These are phyloP conservation scores for Cephus pygmeus DNA, from an alignment of 2,888 invertebrate genomes.

Conservation along the genomic window DNA sequence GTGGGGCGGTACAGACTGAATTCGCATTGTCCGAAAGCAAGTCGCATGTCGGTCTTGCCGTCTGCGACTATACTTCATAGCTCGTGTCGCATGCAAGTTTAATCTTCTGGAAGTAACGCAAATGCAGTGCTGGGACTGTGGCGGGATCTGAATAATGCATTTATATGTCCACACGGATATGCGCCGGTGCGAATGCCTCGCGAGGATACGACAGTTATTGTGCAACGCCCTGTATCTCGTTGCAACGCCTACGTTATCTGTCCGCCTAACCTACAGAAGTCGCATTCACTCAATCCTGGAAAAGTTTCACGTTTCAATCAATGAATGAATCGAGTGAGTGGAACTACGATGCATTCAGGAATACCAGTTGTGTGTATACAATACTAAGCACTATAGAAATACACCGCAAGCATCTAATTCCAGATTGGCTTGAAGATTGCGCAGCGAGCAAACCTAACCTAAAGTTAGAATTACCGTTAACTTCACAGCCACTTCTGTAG, in stretches of 20 bases:
- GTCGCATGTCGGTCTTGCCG: constrained; percentile 55
- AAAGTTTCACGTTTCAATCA: background rate
- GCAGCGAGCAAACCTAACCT: background rate
- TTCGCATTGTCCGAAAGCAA: constrained; percentile 53
- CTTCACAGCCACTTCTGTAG: background rate
- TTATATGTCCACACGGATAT: constrained; percentile 46
- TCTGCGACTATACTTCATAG: constrained; percentile 56
- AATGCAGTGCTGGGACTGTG: constrained; percentile 41
- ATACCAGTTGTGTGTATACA: background rate
- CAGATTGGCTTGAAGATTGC: background rate
- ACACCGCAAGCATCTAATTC: background rate
- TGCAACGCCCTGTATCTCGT: background rate
- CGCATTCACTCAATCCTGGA: background rate
- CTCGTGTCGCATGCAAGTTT: constrained; percentile 57
- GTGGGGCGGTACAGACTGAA: background rate
- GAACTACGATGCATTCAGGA: background rate
- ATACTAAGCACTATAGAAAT: background rate
- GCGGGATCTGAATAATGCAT: constrained; percentile 51
- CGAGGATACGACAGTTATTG: constrained; percentile 32
- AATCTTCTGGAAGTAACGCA: constrained; percentile 64
- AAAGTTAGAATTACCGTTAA: background rate
- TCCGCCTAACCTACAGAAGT: background rate
- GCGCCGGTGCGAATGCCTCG: constrained; percentile 40
- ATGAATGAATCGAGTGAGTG: background rate
- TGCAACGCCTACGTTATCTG: background rate